Evolutionary conservation across 2,888 invertebrate genomes (phyloP).

Genomic region (Sialis fuliginosa): DNA sequence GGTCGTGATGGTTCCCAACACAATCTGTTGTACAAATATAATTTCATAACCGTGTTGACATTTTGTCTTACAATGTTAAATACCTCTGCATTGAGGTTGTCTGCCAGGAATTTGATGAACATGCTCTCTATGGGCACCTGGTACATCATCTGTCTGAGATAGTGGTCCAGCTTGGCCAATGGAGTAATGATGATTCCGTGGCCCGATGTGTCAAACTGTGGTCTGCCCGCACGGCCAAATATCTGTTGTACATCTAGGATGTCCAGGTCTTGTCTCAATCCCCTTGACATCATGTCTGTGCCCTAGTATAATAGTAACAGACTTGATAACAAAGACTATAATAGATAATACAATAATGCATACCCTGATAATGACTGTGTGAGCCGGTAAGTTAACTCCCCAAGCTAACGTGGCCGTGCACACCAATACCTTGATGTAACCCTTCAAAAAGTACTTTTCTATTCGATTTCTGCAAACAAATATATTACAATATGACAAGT

Average conservation of each 20-base stretch:
- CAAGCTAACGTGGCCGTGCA: slow-evolving; percentile 98
- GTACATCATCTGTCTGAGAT: slow-evolving; percentile 82
- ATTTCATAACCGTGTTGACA: slow-evolving; percentile 1
- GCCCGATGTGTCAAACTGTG: slow-evolving; percentile 90
- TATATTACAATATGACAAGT: neutral
- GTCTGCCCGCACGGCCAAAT: slow-evolving; percentile 95
- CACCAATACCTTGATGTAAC: slow-evolving; percentile 73
- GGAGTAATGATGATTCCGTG: slow-evolving; percentile 91
- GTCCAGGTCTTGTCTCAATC: slow-evolving; percentile 84
- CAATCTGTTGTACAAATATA: slow-evolving; percentile 36
- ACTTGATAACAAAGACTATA: slow-evolving; percentile 1
- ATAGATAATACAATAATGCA: slow-evolving; percentile 11
- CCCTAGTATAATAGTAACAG: slow-evolving; percentile 37
- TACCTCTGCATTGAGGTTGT: slow-evolving; percentile 97
- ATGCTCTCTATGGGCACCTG: slow-evolving; percentile 98
- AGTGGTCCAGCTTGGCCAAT: slow-evolving; percentile 82
- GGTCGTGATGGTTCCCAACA: slow-evolving; percentile 90
- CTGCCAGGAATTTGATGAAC: slow-evolving; percentile 77
- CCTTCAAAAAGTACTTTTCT: slow-evolving; percentile 80
- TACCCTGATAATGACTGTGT: slow-evolving; percentile 89
- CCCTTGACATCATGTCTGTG: slow-evolving; percentile 93
- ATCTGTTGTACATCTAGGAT: slow-evolving; percentile 97
- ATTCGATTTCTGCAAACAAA: slow-evolving; percentile 26
- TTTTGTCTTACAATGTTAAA: slow-evolving; percentile 5
- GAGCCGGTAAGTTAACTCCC: slow-evolving; percentile 98